Conservation (phyloP, 2,797 vertebrate species). For the Sebastes jordani region DNA sequence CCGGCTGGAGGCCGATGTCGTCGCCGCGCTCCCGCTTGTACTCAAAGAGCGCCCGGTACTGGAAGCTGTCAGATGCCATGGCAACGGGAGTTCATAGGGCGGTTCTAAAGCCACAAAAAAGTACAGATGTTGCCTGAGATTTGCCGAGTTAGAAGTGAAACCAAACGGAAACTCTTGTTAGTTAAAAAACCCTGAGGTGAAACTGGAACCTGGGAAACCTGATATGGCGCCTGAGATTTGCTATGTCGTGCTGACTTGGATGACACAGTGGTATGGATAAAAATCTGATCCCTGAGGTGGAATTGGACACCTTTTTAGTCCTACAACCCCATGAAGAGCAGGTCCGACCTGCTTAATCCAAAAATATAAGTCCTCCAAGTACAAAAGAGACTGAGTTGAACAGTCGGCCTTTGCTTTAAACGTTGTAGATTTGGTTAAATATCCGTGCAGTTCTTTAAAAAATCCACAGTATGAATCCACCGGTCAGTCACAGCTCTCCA, state of each 20-base stretch:
- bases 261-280: constrained; percentile 16
- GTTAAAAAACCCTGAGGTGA: constrained; percentile 40
- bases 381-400: not conserved
- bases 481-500: constrained; percentile 2
- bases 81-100: constrained; percentile 35
- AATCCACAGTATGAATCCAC: constrained; percentile 5
- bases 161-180: not conserved
- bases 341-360: not conserved
- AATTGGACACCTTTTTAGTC: constrained; percentile 14
- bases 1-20: constrained; percentile 84
- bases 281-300: constrained; percentile 51
- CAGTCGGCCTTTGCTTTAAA: not conserved
- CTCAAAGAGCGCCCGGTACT: constrained; percentile 85
- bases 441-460: not conserved
- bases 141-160: not conserved
- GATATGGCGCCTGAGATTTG: constrained; percentile 37
- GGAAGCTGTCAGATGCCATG: constrained; percentile 84
- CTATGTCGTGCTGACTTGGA: constrained; percentile 6
- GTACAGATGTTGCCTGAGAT: constrained; percentile 36
- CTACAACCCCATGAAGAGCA: not conserved
- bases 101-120: not conserved
- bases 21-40: constrained; percentile 84
- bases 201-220: constrained; percentile 18
- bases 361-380: not conserved
- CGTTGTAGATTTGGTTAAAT: not conserved